Conservation (phyloP, 2,888 invertebrate genomes). For the Xestia c-nigrum region DNA sequence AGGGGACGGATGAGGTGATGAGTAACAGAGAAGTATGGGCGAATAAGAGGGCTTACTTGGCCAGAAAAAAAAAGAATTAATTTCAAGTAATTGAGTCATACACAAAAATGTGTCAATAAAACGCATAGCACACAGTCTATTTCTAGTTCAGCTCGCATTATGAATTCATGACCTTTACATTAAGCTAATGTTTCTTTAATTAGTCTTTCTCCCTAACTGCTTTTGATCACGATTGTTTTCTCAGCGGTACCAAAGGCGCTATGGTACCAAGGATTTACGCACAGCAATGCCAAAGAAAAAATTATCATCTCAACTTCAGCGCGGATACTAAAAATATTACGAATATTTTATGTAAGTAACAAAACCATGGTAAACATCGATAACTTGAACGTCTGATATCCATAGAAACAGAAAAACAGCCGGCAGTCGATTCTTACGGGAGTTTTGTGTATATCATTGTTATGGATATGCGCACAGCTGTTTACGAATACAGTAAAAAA, state of each 20-base stretch:
- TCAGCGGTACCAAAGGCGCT: slow-evolving; percentile 43
- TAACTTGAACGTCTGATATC: slow-evolving; percentile 9
- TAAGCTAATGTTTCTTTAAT: slow-evolving; percentile 52
- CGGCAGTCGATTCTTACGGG: background rate
- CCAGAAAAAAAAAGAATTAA: background rate
- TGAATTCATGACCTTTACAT: slow-evolving; percentile 27
- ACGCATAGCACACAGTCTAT: slow-evolving; percentile 5
- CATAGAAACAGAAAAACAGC: slow-evolving; percentile 17
- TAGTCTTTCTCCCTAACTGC: slow-evolving; percentile 19
- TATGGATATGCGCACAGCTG: slow-evolving; percentile 33
- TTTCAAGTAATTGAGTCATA: background rate
- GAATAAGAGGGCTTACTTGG: background rate
- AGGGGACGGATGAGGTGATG: no score
- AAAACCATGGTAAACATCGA: slow-evolving; percentile 2
- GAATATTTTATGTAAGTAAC: background rate
- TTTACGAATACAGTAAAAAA: background rate
- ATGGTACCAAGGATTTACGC: slow-evolving; percentile 34
- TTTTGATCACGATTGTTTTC: slow-evolving; percentile 41
- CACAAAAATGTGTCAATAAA: background rate
- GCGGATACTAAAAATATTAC: slow-evolving; percentile 10
- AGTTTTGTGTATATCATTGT: slow-evolving; percentile 8
- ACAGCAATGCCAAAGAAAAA: slow-evolving; percentile 8
- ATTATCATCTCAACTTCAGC: background rate
- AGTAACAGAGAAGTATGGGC: no score
- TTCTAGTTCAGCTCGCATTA: slow-evolving; percentile 34